Evolutionary conservation across 2,113 vertebrate genomes (phyloP).

Genomic region (Peucedramus taeniatus): DNA sequence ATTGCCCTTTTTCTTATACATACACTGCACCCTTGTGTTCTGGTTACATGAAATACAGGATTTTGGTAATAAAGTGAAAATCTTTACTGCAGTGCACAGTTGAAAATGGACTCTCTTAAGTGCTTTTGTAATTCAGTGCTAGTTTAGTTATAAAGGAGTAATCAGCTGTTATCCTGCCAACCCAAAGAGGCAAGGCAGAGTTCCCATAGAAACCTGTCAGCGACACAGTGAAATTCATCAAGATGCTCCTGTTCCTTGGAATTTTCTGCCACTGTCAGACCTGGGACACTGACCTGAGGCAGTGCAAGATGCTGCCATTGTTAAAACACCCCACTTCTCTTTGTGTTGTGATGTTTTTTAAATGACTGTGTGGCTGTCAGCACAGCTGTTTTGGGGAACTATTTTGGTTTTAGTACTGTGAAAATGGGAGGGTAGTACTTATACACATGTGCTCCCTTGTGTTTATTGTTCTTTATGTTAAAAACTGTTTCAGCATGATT

Average conservation of each 20-base stretch:
- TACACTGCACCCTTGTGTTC: background rate
- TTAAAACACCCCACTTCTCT: background rate
- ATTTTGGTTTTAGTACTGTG: background rate
- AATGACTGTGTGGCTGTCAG: background rate
- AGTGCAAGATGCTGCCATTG: background rate
- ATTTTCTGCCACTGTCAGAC: background rate
- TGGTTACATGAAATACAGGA: background rate
- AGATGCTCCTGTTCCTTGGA: background rate
- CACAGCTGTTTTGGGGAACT: background rate
- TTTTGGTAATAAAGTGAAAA: background rate
- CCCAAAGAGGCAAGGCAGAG: background rate
- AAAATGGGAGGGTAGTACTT: background rate
- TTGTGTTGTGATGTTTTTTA: background rate
- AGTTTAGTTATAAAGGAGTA: background rate
- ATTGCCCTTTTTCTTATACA: background rate
- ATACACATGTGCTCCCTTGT: fast-evolving
- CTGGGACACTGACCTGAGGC: background rate
- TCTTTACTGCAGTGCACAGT: background rate
- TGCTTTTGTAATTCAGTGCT: background rate
- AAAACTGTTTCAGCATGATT: background rate
- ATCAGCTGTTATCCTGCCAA: background rate
- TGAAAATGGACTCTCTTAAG: background rate
- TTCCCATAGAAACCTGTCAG: background rate
- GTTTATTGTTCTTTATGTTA: background rate
- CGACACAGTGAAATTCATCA: background rate